Percentiles rank a stretch among this genome's conserved stretches.
Conservation (phyloP, 2,888 invertebrate genomes). For the Synergus laeviventris region DNA sequence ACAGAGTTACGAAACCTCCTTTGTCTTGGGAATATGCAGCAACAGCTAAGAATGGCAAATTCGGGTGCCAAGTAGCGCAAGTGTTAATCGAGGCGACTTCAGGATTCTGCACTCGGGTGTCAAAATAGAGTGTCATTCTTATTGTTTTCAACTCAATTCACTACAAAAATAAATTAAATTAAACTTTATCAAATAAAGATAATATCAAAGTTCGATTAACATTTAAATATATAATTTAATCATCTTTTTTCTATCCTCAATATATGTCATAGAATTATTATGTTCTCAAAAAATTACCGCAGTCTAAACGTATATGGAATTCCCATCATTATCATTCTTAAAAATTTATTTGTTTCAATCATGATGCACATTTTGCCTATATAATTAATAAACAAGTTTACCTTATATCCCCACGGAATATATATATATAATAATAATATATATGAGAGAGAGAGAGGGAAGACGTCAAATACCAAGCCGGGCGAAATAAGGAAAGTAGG, state of each 20-base stretch:
- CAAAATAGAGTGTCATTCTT: constrained; percentile 89
- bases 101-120: constrained; percentile 87
- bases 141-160: neutral
- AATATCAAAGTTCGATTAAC: too few relatives aligned
- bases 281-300: neutral
- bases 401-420: neutral
- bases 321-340: neutral
- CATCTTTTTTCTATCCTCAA: neutral
- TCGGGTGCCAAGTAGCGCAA: constrained; percentile 90
- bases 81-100: constrained; percentile 88
- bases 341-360: neutral
- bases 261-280: neutral
- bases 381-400: neutral
- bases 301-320: neutral
- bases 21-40: constrained; percentile 92
- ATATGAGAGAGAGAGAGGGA: too few relatives aligned
- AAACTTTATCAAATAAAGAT: too few relatives aligned
- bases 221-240: too few relatives aligned
- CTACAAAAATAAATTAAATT: neutral
- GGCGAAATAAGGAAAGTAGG: too few relatives aligned
- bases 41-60: constrained; percentile 88
- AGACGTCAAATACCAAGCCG: too few relatives aligned
- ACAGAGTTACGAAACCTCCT: constrained; percentile 92
- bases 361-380: neutral
- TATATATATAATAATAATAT: too few relatives aligned